Evolutionary conservation across 2,113 vertebrate genomes (phyloP).

Genomic region (Carassius auratus): DNA sequence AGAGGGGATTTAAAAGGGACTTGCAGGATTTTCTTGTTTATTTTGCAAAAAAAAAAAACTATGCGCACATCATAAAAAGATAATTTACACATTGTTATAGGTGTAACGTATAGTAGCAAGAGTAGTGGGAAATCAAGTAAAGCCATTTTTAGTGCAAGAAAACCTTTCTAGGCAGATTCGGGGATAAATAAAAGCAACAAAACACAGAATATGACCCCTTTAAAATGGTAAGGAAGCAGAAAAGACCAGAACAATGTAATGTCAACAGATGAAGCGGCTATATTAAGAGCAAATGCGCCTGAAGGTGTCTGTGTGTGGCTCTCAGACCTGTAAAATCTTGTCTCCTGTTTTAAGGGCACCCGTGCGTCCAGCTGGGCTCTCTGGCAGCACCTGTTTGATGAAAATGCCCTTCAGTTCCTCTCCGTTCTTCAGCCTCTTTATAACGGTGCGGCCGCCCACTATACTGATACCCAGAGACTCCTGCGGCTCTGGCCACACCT

Average conservation of each 20-base stretch:
- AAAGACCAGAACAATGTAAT: background rate
- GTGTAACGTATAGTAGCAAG: background rate
- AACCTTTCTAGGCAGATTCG: too few relatives aligned
- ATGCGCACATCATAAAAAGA: background rate
- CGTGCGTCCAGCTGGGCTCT: slow-evolving; percentile 87
- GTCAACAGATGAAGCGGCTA: background rate
- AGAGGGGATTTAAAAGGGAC: background rate
- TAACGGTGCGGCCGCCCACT: slow-evolving; percentile 90
- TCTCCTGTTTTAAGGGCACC: slow-evolving; percentile 91
- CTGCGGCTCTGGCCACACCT: slow-evolving; percentile 84
- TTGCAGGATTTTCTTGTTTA: background rate
- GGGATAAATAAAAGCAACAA: background rate
- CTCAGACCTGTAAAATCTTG: slow-evolving; percentile 92
- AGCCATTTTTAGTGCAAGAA: background rate
- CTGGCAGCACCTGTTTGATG: slow-evolving; percentile 92
- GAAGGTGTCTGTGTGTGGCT: background rate
- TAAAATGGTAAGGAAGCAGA: background rate
- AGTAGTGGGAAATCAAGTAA: background rate
- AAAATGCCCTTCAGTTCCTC: slow-evolving; percentile 98
- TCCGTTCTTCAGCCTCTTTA: slow-evolving; percentile 94
- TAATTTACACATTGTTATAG: background rate
- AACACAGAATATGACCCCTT: background rate
- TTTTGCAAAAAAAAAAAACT: too few relatives aligned
- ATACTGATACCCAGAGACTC: slow-evolving; percentile 96
- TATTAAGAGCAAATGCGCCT: background rate